A percentile compares a stretch with the other conserved stretches of the same genome.
These are phyloP conservation scores for Gibbula magus DNA, from an alignment of 2,888 invertebrate genomes.

Conservation along the genomic window DNA sequence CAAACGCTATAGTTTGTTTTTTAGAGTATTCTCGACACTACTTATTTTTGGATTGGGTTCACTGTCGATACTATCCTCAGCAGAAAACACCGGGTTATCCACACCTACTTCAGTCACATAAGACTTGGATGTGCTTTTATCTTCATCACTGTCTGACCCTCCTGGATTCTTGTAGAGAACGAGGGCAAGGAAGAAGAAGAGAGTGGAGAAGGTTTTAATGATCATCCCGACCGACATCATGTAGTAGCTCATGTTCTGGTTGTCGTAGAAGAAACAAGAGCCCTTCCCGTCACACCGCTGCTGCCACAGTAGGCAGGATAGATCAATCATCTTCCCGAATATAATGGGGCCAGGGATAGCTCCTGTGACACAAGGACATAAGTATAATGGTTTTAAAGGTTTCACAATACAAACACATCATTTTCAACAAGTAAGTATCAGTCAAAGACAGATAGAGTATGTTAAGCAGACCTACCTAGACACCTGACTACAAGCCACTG, in stretches of 20 bases:
- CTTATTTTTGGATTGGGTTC: no score
- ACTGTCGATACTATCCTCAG: no score
- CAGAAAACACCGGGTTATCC: no score
- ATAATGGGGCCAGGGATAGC: conserved; percentile 97
- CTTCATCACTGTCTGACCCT: conserved; percentile 81
- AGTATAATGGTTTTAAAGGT: background rate
- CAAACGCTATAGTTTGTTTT: no score
- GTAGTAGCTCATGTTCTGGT: conserved; percentile 83
- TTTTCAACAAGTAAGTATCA: no score
- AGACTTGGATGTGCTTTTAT: no score
- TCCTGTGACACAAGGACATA: conserved; percentile 57
- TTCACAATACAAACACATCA: no score
- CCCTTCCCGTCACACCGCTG: conserved; percentile 78
- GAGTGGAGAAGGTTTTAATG: conserved; percentile 83
- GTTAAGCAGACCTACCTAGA: conserved; percentile 39
- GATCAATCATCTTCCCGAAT: conserved; percentile 95
- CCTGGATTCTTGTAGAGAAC: conserved; percentile 79
- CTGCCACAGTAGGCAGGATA: conserved; percentile 94
- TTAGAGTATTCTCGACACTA: no score
- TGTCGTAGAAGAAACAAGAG: conserved; percentile 85
- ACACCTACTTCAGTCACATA: no score
- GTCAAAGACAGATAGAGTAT: no score
- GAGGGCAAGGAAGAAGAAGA: conserved; percentile 86
- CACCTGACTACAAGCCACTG: conserved; percentile 54
- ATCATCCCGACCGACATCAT: conserved; percentile 83